Conservation (phyloP, 2,797 vertebrate genomes). For the Scolopax bukidnonensis region DNA sequence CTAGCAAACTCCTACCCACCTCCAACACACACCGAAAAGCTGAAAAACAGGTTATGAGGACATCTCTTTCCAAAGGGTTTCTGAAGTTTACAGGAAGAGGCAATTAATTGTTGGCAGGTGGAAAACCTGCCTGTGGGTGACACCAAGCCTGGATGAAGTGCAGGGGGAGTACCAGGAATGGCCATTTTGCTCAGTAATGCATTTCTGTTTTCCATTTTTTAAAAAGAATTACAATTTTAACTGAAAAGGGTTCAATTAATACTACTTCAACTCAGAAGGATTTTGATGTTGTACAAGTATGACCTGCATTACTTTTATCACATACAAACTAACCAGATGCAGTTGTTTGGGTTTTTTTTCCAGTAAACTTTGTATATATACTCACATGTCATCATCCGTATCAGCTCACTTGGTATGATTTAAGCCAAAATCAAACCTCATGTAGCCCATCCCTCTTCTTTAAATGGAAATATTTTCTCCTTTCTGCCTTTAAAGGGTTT, state of each 20-base stretch:
- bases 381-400: not conserved
- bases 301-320: constrained; percentile 32
- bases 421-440: not conserved
- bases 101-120: not conserved
- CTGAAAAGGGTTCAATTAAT: constrained; percentile 43
- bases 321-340: constrained; percentile 21
- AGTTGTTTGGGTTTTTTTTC: constrained; percentile 47
- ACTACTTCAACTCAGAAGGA: constrained; percentile 46
- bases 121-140: not conserved
- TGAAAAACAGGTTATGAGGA: not conserved
- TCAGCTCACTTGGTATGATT: not conserved
- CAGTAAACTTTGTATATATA: constrained; percentile 10
- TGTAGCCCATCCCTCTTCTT: not conserved
- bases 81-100: not conserved
- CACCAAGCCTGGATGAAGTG: not conserved
- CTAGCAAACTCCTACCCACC: not conserved
- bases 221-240: constrained; percentile 56
- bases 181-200: not conserved
- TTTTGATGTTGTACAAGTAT: constrained; percentile 38
- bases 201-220: constrained; percentile 50
- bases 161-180: not conserved
- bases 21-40: not conserved
- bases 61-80: not conserved
- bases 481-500: not conserved
- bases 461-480: not conserved